These are phyloP conservation scores for Myathropa florea DNA, from an alignment of 2,888 invertebrate genomes.

Conservation along the genomic window DNA sequence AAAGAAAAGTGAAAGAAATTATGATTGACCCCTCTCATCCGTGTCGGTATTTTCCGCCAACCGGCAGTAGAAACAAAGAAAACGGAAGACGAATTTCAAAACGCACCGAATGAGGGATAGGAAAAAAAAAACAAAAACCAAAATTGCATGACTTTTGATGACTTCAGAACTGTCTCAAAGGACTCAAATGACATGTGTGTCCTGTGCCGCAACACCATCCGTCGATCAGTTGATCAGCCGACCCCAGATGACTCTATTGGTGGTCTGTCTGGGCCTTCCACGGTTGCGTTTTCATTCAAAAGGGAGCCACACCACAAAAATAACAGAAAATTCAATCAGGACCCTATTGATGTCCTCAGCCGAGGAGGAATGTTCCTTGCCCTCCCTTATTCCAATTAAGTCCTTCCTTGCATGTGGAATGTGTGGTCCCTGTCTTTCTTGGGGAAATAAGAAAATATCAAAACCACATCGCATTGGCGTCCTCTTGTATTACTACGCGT, in stretches of 20 bases:
- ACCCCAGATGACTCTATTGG: constrained; percentile 70
- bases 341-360: constrained; percentile 54
- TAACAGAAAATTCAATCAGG: constrained; percentile 61
- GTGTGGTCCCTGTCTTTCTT: constrained; percentile 1
- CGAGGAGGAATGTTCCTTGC: neutral
- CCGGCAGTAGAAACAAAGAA: constrained; percentile 63
- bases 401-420: constrained; percentile 32
- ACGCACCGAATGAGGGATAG: constrained; percentile 5
- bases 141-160: constrained; percentile 70
- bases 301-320: constrained; percentile 50
- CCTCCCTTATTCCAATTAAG: constrained; percentile 58
- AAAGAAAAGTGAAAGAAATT: constrained; percentile 10
- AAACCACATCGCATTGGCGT: constrained; percentile 48
- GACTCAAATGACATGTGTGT: constrained; percentile 48
- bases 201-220: constrained; percentile 10
- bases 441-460: constrained; percentile 11
- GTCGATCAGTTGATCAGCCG: constrained; percentile 16
- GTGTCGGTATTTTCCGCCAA: constrained; percentile 65
- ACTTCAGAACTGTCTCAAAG: constrained; percentile 43
- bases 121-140: constrained; percentile 35
- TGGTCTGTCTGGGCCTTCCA: constrained; percentile 42
- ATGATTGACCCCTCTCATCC: constrained; percentile 66
- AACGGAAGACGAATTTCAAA: constrained; percentile 50
- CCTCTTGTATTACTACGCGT: constrained; percentile 50
- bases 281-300: constrained; percentile 6